Evolutionary conservation across 2,888 invertebrate genomes (phyloP).

Genomic region (Steinernema scapterisci): DNA sequence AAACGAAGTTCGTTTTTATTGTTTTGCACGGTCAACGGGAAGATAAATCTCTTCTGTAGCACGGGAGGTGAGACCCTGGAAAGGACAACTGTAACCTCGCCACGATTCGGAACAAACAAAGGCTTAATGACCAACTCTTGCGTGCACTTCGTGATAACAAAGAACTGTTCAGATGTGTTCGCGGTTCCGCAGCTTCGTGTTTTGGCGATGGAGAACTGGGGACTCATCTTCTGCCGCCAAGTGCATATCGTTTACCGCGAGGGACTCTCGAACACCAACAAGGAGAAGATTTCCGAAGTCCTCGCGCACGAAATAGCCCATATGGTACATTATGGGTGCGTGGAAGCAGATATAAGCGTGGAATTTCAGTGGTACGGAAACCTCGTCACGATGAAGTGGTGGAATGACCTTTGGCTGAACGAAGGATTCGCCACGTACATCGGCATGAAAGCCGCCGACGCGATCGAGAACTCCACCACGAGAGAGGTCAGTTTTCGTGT

Average conservation of each 20-base stretch:
- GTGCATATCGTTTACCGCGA: conserved; percentile 19
- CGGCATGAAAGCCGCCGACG: conserved; percentile 17
- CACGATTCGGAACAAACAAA: too few species aligned
- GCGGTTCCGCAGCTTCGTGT: conserved; percentile 26
- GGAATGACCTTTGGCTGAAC: conserved; percentile 30
- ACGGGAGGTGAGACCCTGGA: too few species aligned
- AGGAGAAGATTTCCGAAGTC: conserved; percentile 14
- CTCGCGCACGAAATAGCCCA: conserved; percentile 30
- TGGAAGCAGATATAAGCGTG: too few species aligned
- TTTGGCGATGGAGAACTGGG: conserved; percentile 31
- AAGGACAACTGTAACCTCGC: too few species aligned
- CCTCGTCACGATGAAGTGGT: conserved; percentile 21
- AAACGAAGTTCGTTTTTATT: too few species aligned
- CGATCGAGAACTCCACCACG: conserved; percentile 41
- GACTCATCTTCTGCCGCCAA: neutral
- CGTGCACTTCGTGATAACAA: too few species aligned
- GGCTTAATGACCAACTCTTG: too few species aligned
- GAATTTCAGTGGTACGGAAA: conserved; percentile 17
- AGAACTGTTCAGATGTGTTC: conserved; percentile 16
- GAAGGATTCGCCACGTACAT: conserved; percentile 22
- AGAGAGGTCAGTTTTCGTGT: conserved; percentile 39
- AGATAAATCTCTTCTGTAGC: too few species aligned
- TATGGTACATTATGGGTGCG: neutral
- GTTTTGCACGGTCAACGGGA: too few species aligned
- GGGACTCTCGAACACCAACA: conserved; percentile 21